Evolutionary conservation across 2,888 invertebrate genomes (phyloP).

Genomic region (Suillia variegata): DNA sequence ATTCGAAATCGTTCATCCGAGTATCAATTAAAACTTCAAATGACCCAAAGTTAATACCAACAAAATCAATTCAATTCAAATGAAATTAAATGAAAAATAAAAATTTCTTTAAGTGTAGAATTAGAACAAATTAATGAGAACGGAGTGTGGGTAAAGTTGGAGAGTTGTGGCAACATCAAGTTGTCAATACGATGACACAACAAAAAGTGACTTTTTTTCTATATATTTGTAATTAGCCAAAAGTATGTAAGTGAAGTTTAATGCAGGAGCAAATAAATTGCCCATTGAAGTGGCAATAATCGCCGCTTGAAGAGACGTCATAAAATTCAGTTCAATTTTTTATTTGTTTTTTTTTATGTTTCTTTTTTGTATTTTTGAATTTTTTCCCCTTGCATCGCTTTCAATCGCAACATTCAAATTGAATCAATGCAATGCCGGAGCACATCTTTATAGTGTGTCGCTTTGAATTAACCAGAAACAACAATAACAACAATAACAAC

Average conservation of each 20-base stretch:
- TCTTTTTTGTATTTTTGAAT: too few relatives aligned
- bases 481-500: too few relatives aligned
- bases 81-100: too few relatives aligned
- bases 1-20: too few relatives aligned
- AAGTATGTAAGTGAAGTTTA: not conserved
- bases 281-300: not conserved
- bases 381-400: not conserved
- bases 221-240: constrained; percentile 9
- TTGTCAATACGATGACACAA: not conserved
- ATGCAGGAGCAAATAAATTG: not conserved
- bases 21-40: too few relatives aligned
- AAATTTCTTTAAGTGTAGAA: too few relatives aligned
- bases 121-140: too few relatives aligned
- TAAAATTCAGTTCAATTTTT: not conserved
- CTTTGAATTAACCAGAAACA: constrained; percentile 38
- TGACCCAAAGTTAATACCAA: too few relatives aligned
- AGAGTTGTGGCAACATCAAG: constrained; percentile 1
- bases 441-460: constrained; percentile 23
- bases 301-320: not conserved
- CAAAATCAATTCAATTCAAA: too few relatives aligned
- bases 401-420: too few relatives aligned
- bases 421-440: too few relatives aligned
- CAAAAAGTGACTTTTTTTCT: not conserved
- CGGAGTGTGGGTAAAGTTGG: not conserved
- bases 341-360: too few relatives aligned